Evolutionary conservation across 1,140 invertebrate species (phyloP), one percentile per base, ranked within the genome.

Genomic region (Drosophila subobscura): DNA sequence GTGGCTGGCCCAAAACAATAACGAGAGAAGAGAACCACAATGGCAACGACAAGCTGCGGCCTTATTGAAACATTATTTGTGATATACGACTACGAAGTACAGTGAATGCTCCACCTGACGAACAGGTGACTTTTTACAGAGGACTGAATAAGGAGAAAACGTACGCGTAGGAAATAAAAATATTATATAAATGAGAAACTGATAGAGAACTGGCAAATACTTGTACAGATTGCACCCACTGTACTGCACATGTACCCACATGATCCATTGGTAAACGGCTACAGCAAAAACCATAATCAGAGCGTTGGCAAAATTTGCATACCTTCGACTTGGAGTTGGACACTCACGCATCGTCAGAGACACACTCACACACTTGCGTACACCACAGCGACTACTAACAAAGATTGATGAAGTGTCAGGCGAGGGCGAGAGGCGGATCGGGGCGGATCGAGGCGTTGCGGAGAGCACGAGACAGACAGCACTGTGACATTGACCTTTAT

Each of bases 401-500:
- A 68, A 68, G 65, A 68, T 68, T 68, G 65, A 68, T 72, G 57
- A 79, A 80, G 81, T 85, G 81, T 85, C 81, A 85, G 77, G 71
- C 41, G 54, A 41, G 63, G 56, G 65, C 65, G 67, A 55, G 29
- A n/a, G 41, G 16, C 7, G 27, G 25, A 7, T 5, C 10, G 23
- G 8, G 52, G 29, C 37, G 27, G 25, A n/a, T 5, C 10, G 23
- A 5, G 52, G 29, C 37, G 29, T 23, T n/a, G n/a, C 5, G 61
- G n/a, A 33, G 42, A 42, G 57, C 33, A 23, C 23, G 44, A 44
- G 63, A 16, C 51, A 33, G 20, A 20, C 16, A 20, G 1, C 16
- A 20, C 44, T 60, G 46, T 37, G 79, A 81, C 81, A 88, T 86
- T 88, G 81, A 88, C 81, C 81, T 86, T 73, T 73, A 73, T 73